Percentiles rank a stretch among this genome's conserved stretches.
These are phyloP conservation scores for Hydroisotoma schaefferi DNA, from an alignment of 2,888 invertebrate species.

Conservation along the genomic window DNA sequence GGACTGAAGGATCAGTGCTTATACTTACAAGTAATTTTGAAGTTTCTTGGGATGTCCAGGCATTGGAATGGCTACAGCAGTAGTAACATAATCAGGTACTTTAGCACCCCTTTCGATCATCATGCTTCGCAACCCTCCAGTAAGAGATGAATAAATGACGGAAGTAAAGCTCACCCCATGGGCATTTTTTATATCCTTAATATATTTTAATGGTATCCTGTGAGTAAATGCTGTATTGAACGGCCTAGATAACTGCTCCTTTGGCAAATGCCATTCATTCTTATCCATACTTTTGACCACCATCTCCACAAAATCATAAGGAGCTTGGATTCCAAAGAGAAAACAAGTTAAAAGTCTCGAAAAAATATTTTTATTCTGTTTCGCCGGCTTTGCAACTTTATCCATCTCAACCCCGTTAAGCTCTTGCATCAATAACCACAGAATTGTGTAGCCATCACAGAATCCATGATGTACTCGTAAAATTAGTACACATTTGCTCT, in stretches of 20 bases:
- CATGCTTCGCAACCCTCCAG: conserved; percentile 33
- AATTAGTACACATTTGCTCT: conserved; percentile 29
- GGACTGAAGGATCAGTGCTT: no score
- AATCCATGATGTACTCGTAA: conserved; percentile 42
- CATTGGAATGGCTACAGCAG: conserved; percentile 38
- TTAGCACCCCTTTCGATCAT: conserved; percentile 27
- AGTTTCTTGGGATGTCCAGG: conserved; percentile 39
- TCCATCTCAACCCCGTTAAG: conserved; percentile 25
- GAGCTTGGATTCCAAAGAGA: conserved; percentile 26
- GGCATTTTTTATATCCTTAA: conserved; percentile 39
- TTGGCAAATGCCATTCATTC: conserved; percentile 38
- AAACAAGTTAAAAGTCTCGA: conserved; percentile 3
- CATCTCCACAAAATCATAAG: conserved; percentile 32
- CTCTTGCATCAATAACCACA: conserved; percentile 32
- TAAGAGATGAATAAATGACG: conserved; percentile 32
- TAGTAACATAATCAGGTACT: conserved; percentile 31
- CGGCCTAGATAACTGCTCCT: conserved; percentile 16
- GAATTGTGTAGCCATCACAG: conserved; percentile 38
- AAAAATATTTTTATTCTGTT: conserved; percentile 2
- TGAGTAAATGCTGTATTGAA: conserved; percentile 28
- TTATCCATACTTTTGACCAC: conserved; percentile 27
- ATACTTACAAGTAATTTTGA: conserved; percentile 39
- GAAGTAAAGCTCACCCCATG: conserved; percentile 37
- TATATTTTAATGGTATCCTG: conserved; percentile 28
- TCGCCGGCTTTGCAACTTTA: conserved; percentile 23